Base-by-base conservation (phyloP, 1,140 invertebrate genomes). In the Brachionus rubens region DNA sequence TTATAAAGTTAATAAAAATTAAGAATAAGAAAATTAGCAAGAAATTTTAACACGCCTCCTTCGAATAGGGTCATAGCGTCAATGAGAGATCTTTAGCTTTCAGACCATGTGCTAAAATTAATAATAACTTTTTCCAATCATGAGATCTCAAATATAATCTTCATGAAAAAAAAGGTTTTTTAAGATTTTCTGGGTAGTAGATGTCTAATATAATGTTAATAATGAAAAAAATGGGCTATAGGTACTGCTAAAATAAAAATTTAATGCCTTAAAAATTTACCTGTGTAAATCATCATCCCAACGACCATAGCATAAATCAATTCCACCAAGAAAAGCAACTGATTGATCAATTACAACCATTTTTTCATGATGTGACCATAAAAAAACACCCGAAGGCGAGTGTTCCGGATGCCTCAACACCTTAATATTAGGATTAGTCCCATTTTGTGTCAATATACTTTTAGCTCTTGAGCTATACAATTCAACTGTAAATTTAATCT, bases 291-390 rank as follows among this genome's bases (percentile, higher is more conserved):
- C 81, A 79, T 87, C 85, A 82, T 89, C 89, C 88, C 88, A 89
- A 56, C 88, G 81, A 21, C 88, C 95, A 82, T 96, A 98, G 82
- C 94, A 97, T 3, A 98, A 87, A 86, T 98, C 95, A 62, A 98
- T 90, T 6, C 96, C 96, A n/a, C 95, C 94, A 7, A 98, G 83
- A 86, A 97, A 98, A 10, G 94, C 94, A 78, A 93, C 89, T 9
- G 88, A 89, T 84, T 99, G 96, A 86, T 98, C 96, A 0, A 99
- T 89, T 16, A 93, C 90, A 1, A 98, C 92, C 14, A 97, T 89
- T 85, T 98, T 99, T 84, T 98, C 96, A 84, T 99, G 96, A 86
- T 99, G 95, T 1, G 95, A 94, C 95, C 95, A 98, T 33, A 98
- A 87, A 79, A 94, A 89, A 0, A 96, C 33, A 1, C 89, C 41